A percentile compares a stretch with the other conserved stretches of the same genome.
Conservation (phyloP, 2,888 invertebrate species). For the Caenorhabditis zanzibari region DNA sequence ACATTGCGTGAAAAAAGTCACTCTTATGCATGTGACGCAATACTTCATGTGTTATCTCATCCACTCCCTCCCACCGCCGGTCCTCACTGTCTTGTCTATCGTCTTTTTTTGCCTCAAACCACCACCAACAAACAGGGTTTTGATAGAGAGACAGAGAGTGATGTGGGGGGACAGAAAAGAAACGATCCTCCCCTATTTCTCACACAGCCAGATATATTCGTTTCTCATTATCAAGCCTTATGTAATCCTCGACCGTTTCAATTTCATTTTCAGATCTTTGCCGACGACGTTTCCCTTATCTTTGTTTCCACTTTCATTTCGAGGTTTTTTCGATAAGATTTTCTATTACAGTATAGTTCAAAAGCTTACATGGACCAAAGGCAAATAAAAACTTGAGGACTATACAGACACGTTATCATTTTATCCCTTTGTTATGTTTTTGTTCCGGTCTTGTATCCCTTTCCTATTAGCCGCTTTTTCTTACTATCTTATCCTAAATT, state of each 20-base stretch:
- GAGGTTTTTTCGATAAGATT: not conserved
- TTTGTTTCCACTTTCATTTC: not conserved
- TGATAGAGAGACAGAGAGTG: conserved; percentile 55
- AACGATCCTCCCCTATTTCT: conserved; percentile 40
- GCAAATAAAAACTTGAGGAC: not conserved
- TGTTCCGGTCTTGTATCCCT: conserved; percentile 8
- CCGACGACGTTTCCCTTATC: not conserved
- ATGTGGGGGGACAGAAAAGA: conserved; percentile 17
- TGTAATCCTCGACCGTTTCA: conserved; percentile 43
- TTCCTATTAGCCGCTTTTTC: conserved; percentile 19
- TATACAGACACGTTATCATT: conserved; percentile 1
- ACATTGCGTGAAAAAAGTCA: conserved; percentile 63
- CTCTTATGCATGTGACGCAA: conserved; percentile 56
- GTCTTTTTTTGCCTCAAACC: conserved; percentile 50
- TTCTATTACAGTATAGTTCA: not conserved
- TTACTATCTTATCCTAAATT: conserved; percentile 18
- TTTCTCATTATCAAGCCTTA: conserved; percentile 66
- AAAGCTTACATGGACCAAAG: not conserved
- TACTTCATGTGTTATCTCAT: conserved; percentile 65
- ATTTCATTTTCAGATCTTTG: conserved; percentile 29
- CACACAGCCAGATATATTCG: conserved; percentile 53
- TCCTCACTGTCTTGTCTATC: conserved; percentile 33
- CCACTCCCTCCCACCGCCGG: conserved; percentile 20
- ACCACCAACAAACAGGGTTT: conserved; percentile 67
- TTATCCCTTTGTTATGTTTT: conserved; percentile 9